Evolutionary conservation across 2,113 vertebrate species (phyloP).

Genomic region (Delphinus delphis): DNA sequence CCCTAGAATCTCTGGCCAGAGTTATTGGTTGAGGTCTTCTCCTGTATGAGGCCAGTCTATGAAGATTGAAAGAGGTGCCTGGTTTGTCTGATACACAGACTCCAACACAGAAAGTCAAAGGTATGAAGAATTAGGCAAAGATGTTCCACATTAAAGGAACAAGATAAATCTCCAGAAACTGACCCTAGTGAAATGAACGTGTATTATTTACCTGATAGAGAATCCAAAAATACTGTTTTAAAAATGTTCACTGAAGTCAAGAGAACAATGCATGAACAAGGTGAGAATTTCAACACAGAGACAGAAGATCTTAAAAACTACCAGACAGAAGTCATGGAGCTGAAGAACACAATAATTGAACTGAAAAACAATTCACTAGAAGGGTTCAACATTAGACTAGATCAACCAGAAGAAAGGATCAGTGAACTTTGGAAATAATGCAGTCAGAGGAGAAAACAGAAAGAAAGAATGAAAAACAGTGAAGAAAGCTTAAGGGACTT

Average conservation of each 20-base stretch:
- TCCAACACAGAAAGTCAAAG: neutral
- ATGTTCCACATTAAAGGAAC: neutral
- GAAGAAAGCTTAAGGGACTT: neutral
- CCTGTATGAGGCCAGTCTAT: neutral
- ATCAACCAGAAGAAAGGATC: neutral
- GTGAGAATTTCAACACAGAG: neutral
- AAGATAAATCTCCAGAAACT: neutral
- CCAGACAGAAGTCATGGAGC: neutral
- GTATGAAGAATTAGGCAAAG: neutral
- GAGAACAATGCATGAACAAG: neutral
- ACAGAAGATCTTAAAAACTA: neutral
- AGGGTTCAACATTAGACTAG: neutral
- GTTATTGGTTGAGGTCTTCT: neutral
- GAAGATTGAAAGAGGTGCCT: neutral
- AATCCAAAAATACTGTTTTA: neutral
- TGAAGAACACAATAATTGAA: neutral
- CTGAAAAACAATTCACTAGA: neutral
- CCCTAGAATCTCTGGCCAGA: neutral
- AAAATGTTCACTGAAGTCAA: neutral
- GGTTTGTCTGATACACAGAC: neutral
- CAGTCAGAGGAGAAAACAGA: neutral
- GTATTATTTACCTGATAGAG: neutral
- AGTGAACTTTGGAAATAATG: neutral
- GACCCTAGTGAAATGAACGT: neutral
- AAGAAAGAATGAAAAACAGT: neutral